phyloP scores from a whole-genome alignment of 37 sponge, comb jelly and placozoan species.

The Beroe ovata region DNA sequence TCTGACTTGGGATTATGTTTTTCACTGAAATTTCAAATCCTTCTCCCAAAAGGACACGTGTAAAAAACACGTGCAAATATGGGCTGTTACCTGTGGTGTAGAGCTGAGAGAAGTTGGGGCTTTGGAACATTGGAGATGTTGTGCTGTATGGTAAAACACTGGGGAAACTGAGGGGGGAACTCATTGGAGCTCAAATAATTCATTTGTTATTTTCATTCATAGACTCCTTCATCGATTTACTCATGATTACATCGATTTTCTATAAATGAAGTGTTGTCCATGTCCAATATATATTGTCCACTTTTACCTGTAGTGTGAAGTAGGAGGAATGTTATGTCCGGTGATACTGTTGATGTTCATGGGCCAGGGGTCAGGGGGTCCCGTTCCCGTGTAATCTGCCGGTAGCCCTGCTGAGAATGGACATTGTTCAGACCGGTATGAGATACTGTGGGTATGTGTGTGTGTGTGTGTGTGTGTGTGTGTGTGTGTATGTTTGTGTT shows the following conservation, averaged over 20 bases:
- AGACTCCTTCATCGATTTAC: too few relatives aligned
- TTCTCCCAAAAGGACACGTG: too few relatives aligned
- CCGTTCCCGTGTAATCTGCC: neutral
- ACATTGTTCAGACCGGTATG: too few relatives aligned
- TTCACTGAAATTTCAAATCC: neutral
- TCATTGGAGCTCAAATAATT: too few relatives aligned
- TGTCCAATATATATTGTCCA: neutral
- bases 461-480: too few relatives aligned
- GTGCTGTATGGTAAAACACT: conserved; percentile 43
- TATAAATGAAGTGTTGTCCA: too few relatives aligned
- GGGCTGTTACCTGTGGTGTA: conserved; percentile 62
- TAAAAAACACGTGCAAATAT: neutral
- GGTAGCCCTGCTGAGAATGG: conserved; percentile 20
- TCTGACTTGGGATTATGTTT: neutral
- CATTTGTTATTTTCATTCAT: too few relatives aligned
- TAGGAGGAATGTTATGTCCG: conserved; percentile 11
- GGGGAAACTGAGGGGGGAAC: conserved; percentile 21
- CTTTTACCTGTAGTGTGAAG: conserved; percentile 30
- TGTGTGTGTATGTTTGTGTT: too few relatives aligned
- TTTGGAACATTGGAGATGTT: conserved; percentile 51
- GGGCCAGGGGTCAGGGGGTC: conserved; percentile 48
- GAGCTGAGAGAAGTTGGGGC: conserved; percentile 44
- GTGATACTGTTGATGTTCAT: conserved; percentile 42
- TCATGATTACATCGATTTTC: too few relatives aligned
- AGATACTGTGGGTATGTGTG: too few relatives aligned